Conservation (phyloP, 2,113 vertebrate species). For the Rhinichthys klamathensis region DNA sequence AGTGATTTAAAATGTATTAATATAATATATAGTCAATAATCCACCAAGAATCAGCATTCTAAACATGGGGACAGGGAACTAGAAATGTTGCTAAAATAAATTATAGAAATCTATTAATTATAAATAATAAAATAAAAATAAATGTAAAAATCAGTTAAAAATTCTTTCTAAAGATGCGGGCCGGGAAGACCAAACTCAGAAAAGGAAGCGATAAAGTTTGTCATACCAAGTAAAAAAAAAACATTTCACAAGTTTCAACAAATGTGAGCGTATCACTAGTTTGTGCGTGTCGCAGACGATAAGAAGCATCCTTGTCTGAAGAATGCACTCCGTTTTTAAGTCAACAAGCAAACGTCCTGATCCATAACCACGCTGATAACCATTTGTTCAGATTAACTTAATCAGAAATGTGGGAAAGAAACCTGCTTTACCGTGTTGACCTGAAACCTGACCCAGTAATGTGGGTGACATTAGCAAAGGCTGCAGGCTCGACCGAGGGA, state of each 20-base stretch:
- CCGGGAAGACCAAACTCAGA: background rate
- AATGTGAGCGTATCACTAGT: slow-evolving; percentile 35
- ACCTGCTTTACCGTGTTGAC: slow-evolving; percentile 29
- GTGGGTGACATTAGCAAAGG: slow-evolving; percentile 43
- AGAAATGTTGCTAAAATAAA: background rate
- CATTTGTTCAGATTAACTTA: slow-evolving; percentile 37
- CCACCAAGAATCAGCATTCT: background rate
- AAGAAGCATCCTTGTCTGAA: slow-evolving; percentile 56
- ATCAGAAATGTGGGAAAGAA: slow-evolving; percentile 43
- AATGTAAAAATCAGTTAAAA: too few species aligned
- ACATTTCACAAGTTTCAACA: slow-evolving; percentile 44
- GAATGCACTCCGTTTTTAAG: slow-evolving; percentile 43
- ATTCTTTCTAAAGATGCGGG: background rate
- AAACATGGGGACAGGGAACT: background rate
- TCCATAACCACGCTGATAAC: slow-evolving; percentile 26
- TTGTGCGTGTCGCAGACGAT: slow-evolving; percentile 52
- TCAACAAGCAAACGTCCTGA: slow-evolving; percentile 49
- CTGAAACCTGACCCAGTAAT: slow-evolving; percentile 20
- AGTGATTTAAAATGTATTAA: background rate
- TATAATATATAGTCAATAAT: background rate
- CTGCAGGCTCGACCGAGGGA: slow-evolving; percentile 57
- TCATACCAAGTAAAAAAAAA: slow-evolving; percentile 7
- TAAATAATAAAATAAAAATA: background rate
- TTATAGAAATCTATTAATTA: background rate
- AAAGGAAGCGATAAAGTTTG: slow-evolving; percentile 3